Base-by-base conservation (phyloP, 1,140 invertebrate genomes). In the Drosophila funebris region DNA sequence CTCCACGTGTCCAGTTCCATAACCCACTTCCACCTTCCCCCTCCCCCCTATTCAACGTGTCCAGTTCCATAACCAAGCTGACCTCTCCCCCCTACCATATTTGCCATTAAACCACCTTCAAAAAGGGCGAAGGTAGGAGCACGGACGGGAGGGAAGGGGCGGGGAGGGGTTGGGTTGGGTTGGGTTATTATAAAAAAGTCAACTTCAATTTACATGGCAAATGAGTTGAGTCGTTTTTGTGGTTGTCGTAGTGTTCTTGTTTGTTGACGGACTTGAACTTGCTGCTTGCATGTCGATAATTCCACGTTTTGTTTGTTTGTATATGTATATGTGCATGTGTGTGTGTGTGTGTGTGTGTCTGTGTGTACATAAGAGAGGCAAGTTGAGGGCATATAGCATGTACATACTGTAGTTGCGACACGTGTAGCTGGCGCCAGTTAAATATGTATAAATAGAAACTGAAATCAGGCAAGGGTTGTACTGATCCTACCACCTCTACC, bases 261-360 rank as follows among this genome's bases (percentile, higher is more conserved):
- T 24, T 52, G 27, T 56, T 61, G 72, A 31, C 41, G 82, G 78
- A 69, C 82, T 75, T 85, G 78, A 85, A 85, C 82, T 82, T 85
- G 82, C 82, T 87, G 88, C 82, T 82, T 85, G 82, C 82, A 85
- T 85, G 82, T 76, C 74, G 83, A 82, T 87, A 87, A 78, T 87
- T 50, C 37, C 44, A 66, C 66, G 76, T 81, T 81, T 39, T n/a
- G 11, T 20, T 9, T 18, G 13, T 1, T 9, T 16, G 13, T 4
- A n/a, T 20, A 13, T 24, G 22, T 24, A 24, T 24, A 24, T n/a
- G n/a, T 4, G 24, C 3, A 27, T 18, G 36, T 6, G 6, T 6
- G 6, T 27, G 2, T 27, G 24, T 27, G 13, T 4, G 29, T 4
- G 13, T 3, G 29, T 1, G 48, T 13, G 33, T 4, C 9, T 5